Evolutionary conservation across 2,888 invertebrate genomes (phyloP).

Genomic region (Diplazon laetatorius): DNA sequence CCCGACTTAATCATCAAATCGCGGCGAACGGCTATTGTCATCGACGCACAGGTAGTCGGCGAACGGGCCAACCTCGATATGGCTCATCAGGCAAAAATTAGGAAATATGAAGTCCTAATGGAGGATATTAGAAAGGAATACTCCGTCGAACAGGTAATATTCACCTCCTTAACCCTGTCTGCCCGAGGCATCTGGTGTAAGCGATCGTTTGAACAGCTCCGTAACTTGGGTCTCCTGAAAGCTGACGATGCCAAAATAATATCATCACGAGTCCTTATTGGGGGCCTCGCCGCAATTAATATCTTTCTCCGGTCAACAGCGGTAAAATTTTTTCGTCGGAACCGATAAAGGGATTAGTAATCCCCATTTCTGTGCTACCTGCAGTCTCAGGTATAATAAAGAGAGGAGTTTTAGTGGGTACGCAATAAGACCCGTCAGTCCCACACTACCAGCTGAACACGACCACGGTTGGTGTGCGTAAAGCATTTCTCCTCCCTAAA

Average conservation of each 20-base stretch:
- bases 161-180: slow-evolving; percentile 53
- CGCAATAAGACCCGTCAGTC: no score
- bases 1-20: slow-evolving; percentile 72
- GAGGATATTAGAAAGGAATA: slow-evolving; percentile 10
- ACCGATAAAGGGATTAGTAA: no score
- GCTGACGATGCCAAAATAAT: slow-evolving; percentile 55
- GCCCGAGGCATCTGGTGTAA: slow-evolving; percentile 64
- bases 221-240: neutral
- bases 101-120: slow-evolving; percentile 63
- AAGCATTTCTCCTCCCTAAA: no score
- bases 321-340: no score
- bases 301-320: no score
- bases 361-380: no score
- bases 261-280: slow-evolving; percentile 54
- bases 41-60: no score
- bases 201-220: slow-evolving; percentile 25
- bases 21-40: slow-evolving; percentile 65
- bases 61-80: slow-evolving; percentile 65
- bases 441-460: no score
- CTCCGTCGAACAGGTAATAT: neutral
- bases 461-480: no score
- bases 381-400: no score
- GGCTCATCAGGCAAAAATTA: slow-evolving; percentile 65
- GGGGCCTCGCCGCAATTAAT: no score
- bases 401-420: no score